Evolutionary conservation across 2,797 vertebrate genomes (phyloP).

Genomic region (Gymnoscopelus braueri): DNA sequence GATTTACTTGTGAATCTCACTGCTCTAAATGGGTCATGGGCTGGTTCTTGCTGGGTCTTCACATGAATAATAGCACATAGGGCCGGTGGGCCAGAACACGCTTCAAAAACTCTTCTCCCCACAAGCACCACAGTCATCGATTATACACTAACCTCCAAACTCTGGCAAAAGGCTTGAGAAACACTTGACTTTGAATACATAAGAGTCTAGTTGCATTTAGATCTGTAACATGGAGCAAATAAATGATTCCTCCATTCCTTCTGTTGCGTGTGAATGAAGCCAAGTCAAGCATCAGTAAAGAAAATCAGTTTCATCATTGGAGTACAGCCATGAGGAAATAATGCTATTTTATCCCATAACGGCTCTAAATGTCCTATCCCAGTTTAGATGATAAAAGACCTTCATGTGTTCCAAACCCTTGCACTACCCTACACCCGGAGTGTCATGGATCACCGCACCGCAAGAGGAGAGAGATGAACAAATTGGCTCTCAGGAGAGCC

Average conservation of each 20-base stretch:
- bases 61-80: too few species aligned
- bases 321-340: constrained; percentile 1
- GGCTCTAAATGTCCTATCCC: neutral
- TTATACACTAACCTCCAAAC: too few species aligned
- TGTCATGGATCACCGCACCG: constrained; percentile 49
- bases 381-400: constrained; percentile 28
- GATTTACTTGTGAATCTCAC: too few species aligned
- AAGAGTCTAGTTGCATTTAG: too few species aligned
- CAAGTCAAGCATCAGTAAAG: neutral
- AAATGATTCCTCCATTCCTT: neutral
- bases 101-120: too few species aligned
- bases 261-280: neutral
- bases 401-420: constrained; percentile 35
- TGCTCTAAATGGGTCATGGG: too few species aligned
- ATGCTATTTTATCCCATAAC: neutral
- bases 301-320: neutral
- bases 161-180: too few species aligned
- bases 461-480: constrained; percentile 40
- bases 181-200: too few species aligned
- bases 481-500: constrained; percentile 41
- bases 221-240: neutral
- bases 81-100: too few species aligned
- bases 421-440: constrained; percentile 35
- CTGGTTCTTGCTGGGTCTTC: too few species aligned
- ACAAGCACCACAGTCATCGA: too few species aligned